Base-by-base conservation (phyloP, 2,888 invertebrate genomes). In the Orthonychiurus folsomi region DNA sequence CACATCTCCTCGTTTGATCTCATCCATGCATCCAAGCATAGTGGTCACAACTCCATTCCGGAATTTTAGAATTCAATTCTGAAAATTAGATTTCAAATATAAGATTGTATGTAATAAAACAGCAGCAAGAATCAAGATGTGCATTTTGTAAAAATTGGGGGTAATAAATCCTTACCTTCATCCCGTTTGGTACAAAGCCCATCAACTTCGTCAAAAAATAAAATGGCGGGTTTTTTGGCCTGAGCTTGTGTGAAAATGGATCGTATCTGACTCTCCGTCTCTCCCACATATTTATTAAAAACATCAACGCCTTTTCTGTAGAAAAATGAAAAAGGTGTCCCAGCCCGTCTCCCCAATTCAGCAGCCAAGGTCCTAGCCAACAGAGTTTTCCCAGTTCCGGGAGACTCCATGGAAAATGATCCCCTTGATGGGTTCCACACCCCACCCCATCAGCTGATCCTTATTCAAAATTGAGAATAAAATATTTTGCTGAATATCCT, bases 301-400 rank as follows among this genome's bases (percentile, higher is more conserved):
- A 92, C 87, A 77, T 94, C 93, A 0, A 93, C 92, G 3, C 91
- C 93, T 78, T 93, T 93, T 61, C 93, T 82, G 88, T 93, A 89
- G 76, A 93, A 93, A 79, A 94, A 94, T 0, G 92, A 82, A 15
- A 89, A 89, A 75, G 87, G 87, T 1, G 52, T 47, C 1, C 37
- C 52, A 2, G 48, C 52, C 2, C 57, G 18, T 66, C 84, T 81
- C 73, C 86, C 86, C 75, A 91, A 90, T 75, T 93, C 93, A 73
- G 92, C 93, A 0, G 93, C 92, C 64, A 94, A 76, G 5, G 93
- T 92, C 74, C 92, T 79, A 0, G 93, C 93, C 59, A 94, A 82
- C 64, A 93, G 77, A 0, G 94, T 94, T 80, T 94, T 94, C 1
- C 93, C n/a, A n/a, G n/a, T n/a, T n/a, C n/a, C n/a, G n/a, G n/a